A percentile compares a stretch with the other conserved stretches of the same genome.
Evolutionary conservation across 2,888 invertebrate genomes (phyloP).

Genomic region (Agrenia bidenticulata): DNA sequence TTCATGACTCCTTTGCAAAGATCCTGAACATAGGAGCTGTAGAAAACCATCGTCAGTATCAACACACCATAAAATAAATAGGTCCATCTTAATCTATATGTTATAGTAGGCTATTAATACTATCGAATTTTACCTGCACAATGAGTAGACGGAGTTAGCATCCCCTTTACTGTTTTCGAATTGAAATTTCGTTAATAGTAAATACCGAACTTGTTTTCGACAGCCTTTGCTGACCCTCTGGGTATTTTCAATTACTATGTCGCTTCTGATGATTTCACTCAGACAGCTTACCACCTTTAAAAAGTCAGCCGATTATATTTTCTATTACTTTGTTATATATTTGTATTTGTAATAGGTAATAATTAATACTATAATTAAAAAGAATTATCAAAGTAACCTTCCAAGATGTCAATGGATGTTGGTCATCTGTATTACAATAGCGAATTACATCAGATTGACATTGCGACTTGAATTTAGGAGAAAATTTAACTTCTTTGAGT

Average conservation of each 20-base stretch:
- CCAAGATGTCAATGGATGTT: constrained; percentile 55
- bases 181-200: constrained; percentile 76
- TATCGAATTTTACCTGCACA: constrained; percentile 43
- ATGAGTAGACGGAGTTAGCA: constrained; percentile 60
- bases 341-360: neutral
- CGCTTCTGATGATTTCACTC: constrained; percentile 87
- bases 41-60: neutral
- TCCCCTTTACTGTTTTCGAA: constrained; percentile 85
- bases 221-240: constrained; percentile 85
- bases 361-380: neutral
- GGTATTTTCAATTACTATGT: constrained; percentile 73
- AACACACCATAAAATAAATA: neutral
- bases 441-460: constrained; percentile 77
- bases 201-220: constrained; percentile 83
- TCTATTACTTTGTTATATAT: too few relatives aligned
- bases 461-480: constrained; percentile 90
- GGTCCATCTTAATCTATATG: too few relatives aligned
- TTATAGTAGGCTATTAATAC: too few relatives aligned
- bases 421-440: constrained; percentile 57
- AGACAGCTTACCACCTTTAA: constrained; percentile 78
- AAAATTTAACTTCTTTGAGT: constrained; percentile 89
- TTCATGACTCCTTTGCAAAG: constrained; percentile 74
- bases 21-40: constrained; percentile 60
- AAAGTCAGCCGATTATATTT: constrained; percentile 52
- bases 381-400: constrained; percentile 53